phyloP scores from a whole-genome alignment of 2,888 invertebrate species.

The Pheosia tremula region DNA sequence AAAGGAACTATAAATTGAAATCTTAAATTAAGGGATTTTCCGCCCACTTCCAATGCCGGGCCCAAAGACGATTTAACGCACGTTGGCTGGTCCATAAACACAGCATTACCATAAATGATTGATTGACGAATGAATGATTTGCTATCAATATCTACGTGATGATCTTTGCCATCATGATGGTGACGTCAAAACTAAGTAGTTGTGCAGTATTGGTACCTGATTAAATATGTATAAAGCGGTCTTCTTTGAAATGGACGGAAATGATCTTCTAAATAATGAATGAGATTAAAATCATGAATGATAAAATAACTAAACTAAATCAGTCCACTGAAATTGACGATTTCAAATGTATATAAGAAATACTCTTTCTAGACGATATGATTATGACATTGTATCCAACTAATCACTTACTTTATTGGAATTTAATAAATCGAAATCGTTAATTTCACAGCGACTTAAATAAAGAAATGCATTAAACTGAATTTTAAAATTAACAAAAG shows the following conservation, averaged over 20 bases:
- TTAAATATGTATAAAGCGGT: conserved; percentile 3
- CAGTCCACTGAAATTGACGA: conserved; percentile 56
- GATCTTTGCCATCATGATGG: no score
- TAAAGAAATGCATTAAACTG: conserved; percentile 70
- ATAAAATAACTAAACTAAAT: conserved; percentile 62
- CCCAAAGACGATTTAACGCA: conserved; percentile 1
- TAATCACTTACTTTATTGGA: no score
- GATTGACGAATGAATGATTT: no score
- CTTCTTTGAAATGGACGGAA: conserved; percentile 61
- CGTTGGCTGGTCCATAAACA: not conserved
- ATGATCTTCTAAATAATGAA: conserved; percentile 70
- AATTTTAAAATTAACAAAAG: conserved; percentile 73
- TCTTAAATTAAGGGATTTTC: conserved; percentile 50
- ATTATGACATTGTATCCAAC: not conserved
- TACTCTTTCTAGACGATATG: not conserved
- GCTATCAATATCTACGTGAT: no score
- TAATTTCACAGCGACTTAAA: conserved; percentile 66
- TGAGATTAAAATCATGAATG: conserved; percentile 65
- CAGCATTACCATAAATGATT: no score
- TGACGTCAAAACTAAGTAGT: not conserved
- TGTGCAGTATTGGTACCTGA: no score
- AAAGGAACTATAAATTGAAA: conserved; percentile 64
- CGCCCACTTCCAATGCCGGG: conserved; percentile 55
- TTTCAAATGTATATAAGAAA: conserved; percentile 34
- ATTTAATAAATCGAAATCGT: conserved; percentile 38